Evolutionary conservation across 2,113 vertebrate species (phyloP), one percentile per base, ranked within the genome.

Genomic region (Acanthochromis polyacanthus): DNA sequence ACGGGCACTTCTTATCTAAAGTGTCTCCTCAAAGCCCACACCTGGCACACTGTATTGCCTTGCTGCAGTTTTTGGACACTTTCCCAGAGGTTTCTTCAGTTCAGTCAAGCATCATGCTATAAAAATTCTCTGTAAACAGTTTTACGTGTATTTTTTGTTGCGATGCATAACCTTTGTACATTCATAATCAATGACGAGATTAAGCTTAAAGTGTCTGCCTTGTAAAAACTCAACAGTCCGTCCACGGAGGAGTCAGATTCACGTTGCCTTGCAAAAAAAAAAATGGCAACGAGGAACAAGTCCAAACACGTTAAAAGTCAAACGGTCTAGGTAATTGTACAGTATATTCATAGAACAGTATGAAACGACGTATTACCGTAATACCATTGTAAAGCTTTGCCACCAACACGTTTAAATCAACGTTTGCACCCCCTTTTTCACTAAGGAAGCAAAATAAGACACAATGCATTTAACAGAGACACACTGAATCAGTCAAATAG

Each of bases 81-180:
- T 57, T 63, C 52, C 36, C n/a, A 61, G 46, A 82, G 32, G 25
- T 14, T 67, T 75, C 65, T 66, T 36, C 43, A 59, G 46, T 66
- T 36, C 43, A 59, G 46, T 61, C 53, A 17, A 81, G 59, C 53
- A 4, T 56, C 80, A 38, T 75, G 53, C 75, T 51, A 58, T 66
- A 80, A 75, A 84, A 88, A 53, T 12, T 73, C 51, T 59, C 48
- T 3, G 46, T 77, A 79, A 87, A 86, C 68, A 81, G 30, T 61
- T 64, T 25, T 16, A 7, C 53, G 19, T 59, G 16, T 43, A 14
- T 46, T 36, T 14, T 52, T 74, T 57, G 46, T 76, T 82, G 75
- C 50, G 11, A 73, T 82, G 84, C 87, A 87, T 86, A 80, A 84
- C 55, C 46, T 53, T 87, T 25, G 84, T 91, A 93, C 91, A 93